Evolutionary conservation across 1,140 invertebrate species (phyloP).

Genomic region (Diachasmimorpha longicaudata): DNA sequence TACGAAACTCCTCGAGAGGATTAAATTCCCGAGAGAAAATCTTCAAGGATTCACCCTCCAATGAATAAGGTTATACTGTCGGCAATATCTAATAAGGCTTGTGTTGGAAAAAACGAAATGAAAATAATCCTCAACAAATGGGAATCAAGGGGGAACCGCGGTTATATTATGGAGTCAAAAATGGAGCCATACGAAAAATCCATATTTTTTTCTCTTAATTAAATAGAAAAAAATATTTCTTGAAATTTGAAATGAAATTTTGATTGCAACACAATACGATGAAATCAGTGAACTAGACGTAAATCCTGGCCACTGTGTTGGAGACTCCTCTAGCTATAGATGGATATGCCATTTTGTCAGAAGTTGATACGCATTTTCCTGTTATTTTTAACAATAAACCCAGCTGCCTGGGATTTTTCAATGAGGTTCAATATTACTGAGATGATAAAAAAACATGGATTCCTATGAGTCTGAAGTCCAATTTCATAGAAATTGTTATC

Average conservation of each 20-base stretch:
- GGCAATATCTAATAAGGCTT: background rate
- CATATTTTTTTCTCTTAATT: too few relatives aligned
- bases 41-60: background rate
- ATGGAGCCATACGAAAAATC: too few relatives aligned
- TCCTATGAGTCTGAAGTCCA: too few relatives aligned
- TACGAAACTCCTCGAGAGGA: background rate
- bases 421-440: background rate
- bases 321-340: background rate
- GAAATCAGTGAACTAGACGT: background rate
- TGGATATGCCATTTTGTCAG: background rate
- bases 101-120: background rate
- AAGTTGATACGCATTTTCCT: background rate
- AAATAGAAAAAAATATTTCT: background rate
- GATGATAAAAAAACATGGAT: too few relatives aligned
- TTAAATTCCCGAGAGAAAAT: background rate
- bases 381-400: too few relatives aligned
- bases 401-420: background rate
- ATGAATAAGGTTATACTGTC: background rate
- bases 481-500: too few relatives aligned
- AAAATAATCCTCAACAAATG: background rate
- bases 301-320: background rate
- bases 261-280: background rate
- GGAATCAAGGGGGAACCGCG: too few relatives aligned
- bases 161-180: too few relatives aligned
- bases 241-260: background rate